These are phyloP conservation scores for Lasioglossum calceatum DNA, from an alignment of 2,888 invertebrate genomes.

Conservation along the genomic window DNA sequence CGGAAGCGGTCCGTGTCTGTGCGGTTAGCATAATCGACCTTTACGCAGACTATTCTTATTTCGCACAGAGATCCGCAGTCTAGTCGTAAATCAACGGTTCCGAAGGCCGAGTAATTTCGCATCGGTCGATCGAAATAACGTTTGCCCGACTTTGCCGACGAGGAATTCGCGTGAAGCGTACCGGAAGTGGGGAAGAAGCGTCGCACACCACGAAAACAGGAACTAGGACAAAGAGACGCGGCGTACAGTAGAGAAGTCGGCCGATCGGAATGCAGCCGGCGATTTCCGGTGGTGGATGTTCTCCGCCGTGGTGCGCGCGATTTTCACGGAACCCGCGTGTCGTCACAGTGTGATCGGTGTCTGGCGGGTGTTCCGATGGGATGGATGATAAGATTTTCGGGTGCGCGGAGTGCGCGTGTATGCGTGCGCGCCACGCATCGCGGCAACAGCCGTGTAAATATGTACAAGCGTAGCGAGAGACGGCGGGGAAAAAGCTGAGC, in stretches of 20 bases:
- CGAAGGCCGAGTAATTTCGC: not conserved
- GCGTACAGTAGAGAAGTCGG: not conserved
- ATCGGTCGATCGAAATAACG: too few relatives aligned
- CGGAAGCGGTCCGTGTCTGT: too few relatives aligned
- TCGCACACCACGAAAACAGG: not conserved
- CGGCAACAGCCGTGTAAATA: not conserved
- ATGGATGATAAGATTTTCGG: not conserved
- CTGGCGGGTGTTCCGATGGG: not conserved
- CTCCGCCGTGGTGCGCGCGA: constrained; percentile 20
- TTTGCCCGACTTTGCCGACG: not conserved
- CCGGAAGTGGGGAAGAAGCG: not conserved
- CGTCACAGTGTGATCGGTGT: not conserved
- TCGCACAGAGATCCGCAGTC: too few relatives aligned
- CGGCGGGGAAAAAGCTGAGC: not conserved
- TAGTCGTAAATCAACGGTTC: not conserved
- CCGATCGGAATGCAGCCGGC: not conserved
- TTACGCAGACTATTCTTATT: too few relatives aligned
- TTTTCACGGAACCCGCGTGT: not conserved
- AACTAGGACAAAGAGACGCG: not conserved
- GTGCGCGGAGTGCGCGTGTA: not conserved
- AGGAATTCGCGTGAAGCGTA: not conserved
- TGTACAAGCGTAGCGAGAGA: not conserved
- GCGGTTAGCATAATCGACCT: too few relatives aligned
- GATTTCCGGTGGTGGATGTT: not conserved
- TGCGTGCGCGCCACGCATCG: not conserved